phyloP scores from a whole-genome alignment of 2,113 vertebrate genomes.

The Phoxinus phoxinus region DNA sequence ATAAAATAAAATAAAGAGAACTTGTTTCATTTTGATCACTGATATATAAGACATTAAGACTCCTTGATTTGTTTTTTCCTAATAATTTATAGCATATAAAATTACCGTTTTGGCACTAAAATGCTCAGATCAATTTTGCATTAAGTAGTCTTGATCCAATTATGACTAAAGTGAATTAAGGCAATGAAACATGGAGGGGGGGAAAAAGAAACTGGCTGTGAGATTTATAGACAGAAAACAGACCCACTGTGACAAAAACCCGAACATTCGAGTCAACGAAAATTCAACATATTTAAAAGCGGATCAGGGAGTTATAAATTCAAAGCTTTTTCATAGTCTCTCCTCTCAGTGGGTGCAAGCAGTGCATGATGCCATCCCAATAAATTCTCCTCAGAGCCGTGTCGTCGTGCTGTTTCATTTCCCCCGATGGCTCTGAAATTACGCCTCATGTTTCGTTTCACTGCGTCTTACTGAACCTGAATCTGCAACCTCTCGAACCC shows the following conservation, averaged over 20 bases:
- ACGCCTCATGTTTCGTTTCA: conserved; percentile 25
- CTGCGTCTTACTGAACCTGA: conserved; percentile 42
- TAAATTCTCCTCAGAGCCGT: conserved; percentile 25
- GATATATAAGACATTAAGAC: neutral
- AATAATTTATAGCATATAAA: conserved; percentile 30
- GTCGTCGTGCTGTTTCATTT: conserved; percentile 28
- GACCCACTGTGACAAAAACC: conserved; percentile 73
- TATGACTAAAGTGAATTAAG: conserved; percentile 71
- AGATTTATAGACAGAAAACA: conserved; percentile 84
- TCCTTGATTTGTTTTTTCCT: neutral
- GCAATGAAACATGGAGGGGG: conserved; percentile 47
- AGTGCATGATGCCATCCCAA: conserved; percentile 61
- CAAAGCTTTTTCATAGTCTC: conserved; percentile 69
- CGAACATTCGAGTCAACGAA: conserved; percentile 67
- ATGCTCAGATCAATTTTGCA: conserved; percentile 46
- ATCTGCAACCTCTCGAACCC: conserved; percentile 15
- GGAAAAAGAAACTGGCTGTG: conserved; percentile 68
- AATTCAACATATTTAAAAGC: conserved; percentile 71
- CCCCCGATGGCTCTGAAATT: conserved; percentile 33
- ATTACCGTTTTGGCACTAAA: neutral
- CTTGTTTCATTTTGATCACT: neutral
- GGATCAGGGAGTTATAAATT: conserved; percentile 77
- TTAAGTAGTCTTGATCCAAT: conserved; percentile 72
- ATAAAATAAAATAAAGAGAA: neutral
- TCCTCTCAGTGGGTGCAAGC: conserved; percentile 64